phyloP scores from a whole-genome alignment of 2,888 invertebrate species.

The Deilephila porcellus region DNA sequence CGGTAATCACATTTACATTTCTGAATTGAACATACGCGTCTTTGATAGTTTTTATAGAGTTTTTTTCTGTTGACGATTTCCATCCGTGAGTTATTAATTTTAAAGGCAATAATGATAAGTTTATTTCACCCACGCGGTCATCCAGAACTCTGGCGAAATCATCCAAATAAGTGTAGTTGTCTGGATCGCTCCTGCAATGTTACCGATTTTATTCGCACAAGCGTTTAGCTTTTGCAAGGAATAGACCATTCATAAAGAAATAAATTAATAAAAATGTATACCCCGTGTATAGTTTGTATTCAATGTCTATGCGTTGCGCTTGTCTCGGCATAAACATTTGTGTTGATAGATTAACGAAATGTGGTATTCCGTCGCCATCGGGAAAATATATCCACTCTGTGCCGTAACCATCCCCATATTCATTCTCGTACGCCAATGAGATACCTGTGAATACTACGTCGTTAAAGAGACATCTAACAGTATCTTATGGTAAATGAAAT shows the following conservation, averaged over 20 bases:
- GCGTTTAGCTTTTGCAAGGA: too few species aligned
- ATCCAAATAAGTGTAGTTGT: slow-evolving; percentile 51
- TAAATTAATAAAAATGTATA: slow-evolving; percentile 36
- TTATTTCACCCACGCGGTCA: slow-evolving; percentile 32
- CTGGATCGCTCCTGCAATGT: slow-evolving; percentile 47
- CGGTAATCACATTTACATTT: slow-evolving; percentile 71
- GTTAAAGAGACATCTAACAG: background rate
- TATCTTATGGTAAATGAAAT: background rate
- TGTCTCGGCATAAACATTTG: slow-evolving; percentile 23
- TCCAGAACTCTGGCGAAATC: slow-evolving; percentile 43
- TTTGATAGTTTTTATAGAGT: slow-evolving; percentile 65
- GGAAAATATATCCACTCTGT: slow-evolving; percentile 75
- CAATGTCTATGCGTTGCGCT: slow-evolving; percentile 46
- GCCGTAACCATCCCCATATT: slow-evolving; percentile 63
- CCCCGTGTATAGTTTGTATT: slow-evolving; percentile 72
- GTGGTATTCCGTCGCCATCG: slow-evolving; percentile 66
- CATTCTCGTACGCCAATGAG: slow-evolving; percentile 29
- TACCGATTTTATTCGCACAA: background rate
- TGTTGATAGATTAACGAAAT: slow-evolving; percentile 55
- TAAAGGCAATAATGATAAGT: slow-evolving; percentile 51
- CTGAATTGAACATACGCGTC: slow-evolving; percentile 66
- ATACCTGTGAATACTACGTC: slow-evolving; percentile 34
- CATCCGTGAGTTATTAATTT: slow-evolving; percentile 83
- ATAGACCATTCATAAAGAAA: background rate
- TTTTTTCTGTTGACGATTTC: slow-evolving; percentile 69